Conservation (phyloP, 37 sponge, comb jelly and placozoan species). For the Lycopodina hypogea region DNA sequence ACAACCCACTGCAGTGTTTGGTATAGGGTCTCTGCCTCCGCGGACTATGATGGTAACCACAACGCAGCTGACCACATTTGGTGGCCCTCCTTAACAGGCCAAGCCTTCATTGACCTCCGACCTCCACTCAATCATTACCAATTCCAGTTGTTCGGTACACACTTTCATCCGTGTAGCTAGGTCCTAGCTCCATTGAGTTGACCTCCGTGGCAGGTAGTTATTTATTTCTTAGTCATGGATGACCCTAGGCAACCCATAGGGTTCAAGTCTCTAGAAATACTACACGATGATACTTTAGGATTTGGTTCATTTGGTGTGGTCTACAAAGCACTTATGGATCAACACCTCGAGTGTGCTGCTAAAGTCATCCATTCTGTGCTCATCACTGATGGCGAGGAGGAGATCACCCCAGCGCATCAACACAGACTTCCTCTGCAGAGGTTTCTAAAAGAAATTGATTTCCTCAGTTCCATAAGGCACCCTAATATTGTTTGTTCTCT, state of each 20-base stretch:
- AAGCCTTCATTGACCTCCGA: too few species aligned
- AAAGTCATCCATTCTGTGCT: conserved; percentile 12
- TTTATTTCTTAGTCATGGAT: too few species aligned
- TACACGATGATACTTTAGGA: conserved; percentile 1
- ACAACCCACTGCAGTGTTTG: too few species aligned
- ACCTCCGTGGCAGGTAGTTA: too few species aligned
- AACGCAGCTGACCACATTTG: too few species aligned
- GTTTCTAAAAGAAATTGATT: conserved; percentile 4
- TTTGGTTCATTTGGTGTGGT: conserved; percentile 18
- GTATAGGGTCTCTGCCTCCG: too few species aligned
- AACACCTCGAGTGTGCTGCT: conserved; percentile 11
- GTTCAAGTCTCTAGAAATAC: background rate
- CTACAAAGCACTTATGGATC: conserved; percentile 3
- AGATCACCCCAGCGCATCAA: background rate
- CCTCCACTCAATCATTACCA: too few species aligned
- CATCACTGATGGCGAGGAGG: background rate
- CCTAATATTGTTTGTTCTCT: conserved; percentile 14
- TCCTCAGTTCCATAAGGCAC: background rate
- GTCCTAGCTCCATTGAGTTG: too few species aligned
- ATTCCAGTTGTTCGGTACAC: too few species aligned
- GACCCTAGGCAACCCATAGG: background rate
- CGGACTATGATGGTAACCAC: too few species aligned
- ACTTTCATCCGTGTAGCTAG: too few species aligned
- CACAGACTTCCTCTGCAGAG: background rate
- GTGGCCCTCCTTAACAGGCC: too few species aligned